Evolutionary conservation across 2,113 vertebrate species (phyloP).

Genomic region (Cyanoderma ruficeps): DNA sequence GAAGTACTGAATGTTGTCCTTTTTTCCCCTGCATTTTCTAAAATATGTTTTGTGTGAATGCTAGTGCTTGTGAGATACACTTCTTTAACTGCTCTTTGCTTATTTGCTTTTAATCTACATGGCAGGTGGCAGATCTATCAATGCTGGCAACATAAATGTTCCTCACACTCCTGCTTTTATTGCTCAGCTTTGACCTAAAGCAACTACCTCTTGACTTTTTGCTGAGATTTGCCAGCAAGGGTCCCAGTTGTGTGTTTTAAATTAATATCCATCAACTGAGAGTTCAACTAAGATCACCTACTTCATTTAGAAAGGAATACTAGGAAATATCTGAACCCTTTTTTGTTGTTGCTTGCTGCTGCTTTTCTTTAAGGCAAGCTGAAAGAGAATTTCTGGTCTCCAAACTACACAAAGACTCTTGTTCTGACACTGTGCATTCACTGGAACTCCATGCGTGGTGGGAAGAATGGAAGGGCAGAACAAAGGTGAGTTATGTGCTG

Average conservation of each 20-base stretch:
- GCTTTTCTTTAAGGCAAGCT: background rate
- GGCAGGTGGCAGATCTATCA: background rate
- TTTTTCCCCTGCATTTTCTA: background rate
- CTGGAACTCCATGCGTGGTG: background rate
- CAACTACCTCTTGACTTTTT: constrained; percentile 5
- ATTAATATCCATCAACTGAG: background rate
- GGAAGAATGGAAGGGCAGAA: background rate
- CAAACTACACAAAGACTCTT: background rate
- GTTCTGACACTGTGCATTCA: background rate
- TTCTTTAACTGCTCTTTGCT: background rate
- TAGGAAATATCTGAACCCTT: background rate
- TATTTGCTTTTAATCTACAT: background rate
- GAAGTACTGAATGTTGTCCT: constrained; percentile 37
- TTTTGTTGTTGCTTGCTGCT: background rate
- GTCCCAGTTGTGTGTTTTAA: constrained; percentile 5
- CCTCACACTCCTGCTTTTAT: background rate
- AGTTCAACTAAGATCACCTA: background rate
- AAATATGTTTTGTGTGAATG: background rate
- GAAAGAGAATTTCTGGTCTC: background rate
- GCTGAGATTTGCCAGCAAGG: background rate
- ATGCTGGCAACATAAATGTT: constrained; percentile 1
- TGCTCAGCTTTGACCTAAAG: background rate
- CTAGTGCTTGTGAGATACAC: background rate
- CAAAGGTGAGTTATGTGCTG: background rate
- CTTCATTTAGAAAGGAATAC: background rate